A percentile compares a stretch with the other conserved stretches of the same genome.
Evolutionary conservation across 2,797 vertebrate species (phyloP).

Genomic region (Chelmon rostratus): DNA sequence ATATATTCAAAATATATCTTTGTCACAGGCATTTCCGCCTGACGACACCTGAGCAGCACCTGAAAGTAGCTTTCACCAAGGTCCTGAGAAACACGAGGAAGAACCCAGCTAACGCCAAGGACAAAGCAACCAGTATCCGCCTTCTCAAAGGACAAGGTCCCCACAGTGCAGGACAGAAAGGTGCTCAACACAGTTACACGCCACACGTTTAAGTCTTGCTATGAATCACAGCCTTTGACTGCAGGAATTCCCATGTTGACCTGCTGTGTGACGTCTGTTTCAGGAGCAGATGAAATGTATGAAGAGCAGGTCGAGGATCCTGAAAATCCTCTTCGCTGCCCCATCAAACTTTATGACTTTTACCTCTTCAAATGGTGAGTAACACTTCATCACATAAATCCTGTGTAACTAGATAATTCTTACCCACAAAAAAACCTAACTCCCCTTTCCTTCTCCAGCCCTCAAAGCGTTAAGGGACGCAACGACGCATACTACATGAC

Average conservation of each 20-base stretch:
- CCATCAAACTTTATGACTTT: conserved; percentile 99
- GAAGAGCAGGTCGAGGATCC: conserved; percentile 98
- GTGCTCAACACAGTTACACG: conserved; percentile 73
- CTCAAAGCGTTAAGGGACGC: conserved; percentile 98
- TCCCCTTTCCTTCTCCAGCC: conserved; percentile 81
- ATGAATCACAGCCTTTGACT: background rate
- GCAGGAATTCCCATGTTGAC: conserved; percentile 17
- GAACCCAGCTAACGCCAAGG: conserved; percentile 97
- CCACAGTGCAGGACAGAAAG: conserved; percentile 95
- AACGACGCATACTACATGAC: conserved; percentile 99
- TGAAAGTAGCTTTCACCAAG: conserved; percentile 99
- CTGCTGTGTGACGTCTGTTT: conserved; percentile 34
- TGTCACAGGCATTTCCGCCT: conserved; percentile 93
- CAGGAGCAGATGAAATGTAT: conserved; percentile 97
- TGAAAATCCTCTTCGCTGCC: conserved; percentile 97
- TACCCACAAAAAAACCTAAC: background rate
- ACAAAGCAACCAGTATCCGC: conserved; percentile 99
- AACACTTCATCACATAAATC: background rate
- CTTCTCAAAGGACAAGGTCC: conserved; percentile 94
- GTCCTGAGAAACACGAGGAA: conserved; percentile 98
- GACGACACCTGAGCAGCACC: conserved; percentile 97
- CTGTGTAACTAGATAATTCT: background rate
- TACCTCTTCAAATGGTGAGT: conserved; percentile 99
- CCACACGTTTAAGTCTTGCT: background rate
- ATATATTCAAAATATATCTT: conserved; percentile 3